Evolutionary conservation across 2,888 invertebrate species (phyloP).

Genomic region (Cryptosula pallasiana): DNA sequence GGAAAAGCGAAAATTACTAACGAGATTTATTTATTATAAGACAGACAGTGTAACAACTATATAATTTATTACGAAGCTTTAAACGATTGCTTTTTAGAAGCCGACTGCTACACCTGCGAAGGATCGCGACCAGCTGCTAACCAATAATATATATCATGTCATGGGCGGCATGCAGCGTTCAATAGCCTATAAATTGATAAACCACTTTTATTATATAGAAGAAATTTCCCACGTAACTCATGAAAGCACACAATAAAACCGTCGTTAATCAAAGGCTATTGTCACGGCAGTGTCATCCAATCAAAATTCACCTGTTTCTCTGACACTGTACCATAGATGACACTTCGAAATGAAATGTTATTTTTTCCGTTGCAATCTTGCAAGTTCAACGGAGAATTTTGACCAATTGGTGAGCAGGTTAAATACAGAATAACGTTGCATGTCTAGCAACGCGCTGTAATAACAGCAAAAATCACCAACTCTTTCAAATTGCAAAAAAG

Average conservation of each 20-base stretch:
- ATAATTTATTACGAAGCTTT: too few relatives aligned
- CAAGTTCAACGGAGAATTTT: too few relatives aligned
- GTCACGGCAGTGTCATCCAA: not conserved
- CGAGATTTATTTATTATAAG: too few relatives aligned
- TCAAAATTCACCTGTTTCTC: not conserved
- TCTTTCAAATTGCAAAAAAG: too few relatives aligned
- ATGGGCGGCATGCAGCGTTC: not conserved
- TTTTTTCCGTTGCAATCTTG: too few relatives aligned
- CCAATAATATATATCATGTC: not conserved
- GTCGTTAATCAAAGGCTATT: not conserved
- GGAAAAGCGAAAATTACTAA: too few relatives aligned
- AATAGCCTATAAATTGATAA: not conserved
- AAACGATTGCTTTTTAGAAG: too few relatives aligned
- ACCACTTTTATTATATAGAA: not conserved
- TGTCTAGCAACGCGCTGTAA: too few relatives aligned
- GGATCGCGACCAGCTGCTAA: not conserved
- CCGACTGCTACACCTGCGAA: not conserved
- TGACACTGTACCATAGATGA: not conserved
- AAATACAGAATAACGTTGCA: too few relatives aligned
- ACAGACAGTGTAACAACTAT: too few relatives aligned
- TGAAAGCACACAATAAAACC: not conserved
- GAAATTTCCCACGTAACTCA: not conserved
- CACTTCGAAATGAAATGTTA: not conserved
- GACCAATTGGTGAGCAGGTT: too few relatives aligned
- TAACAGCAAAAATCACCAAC: too few relatives aligned